Percentiles rank a stretch among this genome's conserved stretches.
phyloP scores from a whole-genome alignment of 2,797 vertebrate species.

The Loris lydekkerianus region DNA sequence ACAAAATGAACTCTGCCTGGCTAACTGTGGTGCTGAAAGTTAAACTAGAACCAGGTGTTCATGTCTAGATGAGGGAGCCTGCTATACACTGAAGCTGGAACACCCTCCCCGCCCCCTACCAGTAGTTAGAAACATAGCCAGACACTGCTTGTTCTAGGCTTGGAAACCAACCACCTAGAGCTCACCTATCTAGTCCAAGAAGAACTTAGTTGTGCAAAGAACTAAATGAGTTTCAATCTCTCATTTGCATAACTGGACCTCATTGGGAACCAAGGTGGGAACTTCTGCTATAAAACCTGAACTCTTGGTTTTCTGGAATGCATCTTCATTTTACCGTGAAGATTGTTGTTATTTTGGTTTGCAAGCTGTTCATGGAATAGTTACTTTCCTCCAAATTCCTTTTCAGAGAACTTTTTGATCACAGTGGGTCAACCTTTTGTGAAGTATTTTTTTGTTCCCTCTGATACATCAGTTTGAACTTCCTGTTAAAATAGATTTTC shows the following conservation, averaged over 20 bases:
- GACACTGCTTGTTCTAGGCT: not conserved
- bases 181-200: not conserved
- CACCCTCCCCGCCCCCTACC: not conserved
- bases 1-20: not conserved
- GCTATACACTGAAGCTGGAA: not conserved
- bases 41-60: not conserved
- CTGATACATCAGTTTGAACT: not conserved
- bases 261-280: not conserved
- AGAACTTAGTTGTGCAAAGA: not conserved
- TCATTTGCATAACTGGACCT: not conserved
- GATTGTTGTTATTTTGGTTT: not conserved
- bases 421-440: not conserved
- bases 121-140: not conserved
- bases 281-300: not conserved
- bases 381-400: not conserved
- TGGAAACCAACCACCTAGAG: not conserved
- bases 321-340: not conserved
- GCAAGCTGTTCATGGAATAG: not conserved
- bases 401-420: not conserved
- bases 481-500: not conserved
- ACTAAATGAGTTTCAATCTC: not conserved
- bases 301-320: not conserved
- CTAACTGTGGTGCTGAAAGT: not conserved
- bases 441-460: slow-evolving; percentile 21
- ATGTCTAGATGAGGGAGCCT: not conserved